Conservation (phyloP, 2,113 vertebrate genomes). For the Pitta sordida region DNA sequence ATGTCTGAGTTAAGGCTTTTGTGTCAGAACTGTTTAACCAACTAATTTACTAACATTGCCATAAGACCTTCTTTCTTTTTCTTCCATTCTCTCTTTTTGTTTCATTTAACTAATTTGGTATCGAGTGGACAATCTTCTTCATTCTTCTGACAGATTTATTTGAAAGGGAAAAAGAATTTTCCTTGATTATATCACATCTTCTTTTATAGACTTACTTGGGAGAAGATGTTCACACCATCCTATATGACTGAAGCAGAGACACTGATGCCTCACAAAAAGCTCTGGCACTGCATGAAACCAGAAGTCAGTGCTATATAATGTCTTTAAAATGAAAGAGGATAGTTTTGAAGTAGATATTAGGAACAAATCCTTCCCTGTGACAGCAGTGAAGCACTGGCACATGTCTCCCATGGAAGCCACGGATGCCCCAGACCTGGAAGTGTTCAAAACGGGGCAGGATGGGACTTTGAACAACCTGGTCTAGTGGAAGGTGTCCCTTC, state of each 20-base stretch:
- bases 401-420: neutral
- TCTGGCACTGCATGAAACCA: neutral
- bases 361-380: neutral
- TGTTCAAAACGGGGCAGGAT: too few species aligned
- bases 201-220: neutral
- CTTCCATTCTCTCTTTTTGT: neutral
- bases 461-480: neutral
- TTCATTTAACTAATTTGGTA: neutral
- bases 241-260: neutral
- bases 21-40: neutral
- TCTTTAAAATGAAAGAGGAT: neutral
- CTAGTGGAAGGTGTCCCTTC: neutral
- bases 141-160: neutral
- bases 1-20: neutral
- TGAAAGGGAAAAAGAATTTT: neutral
- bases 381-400: neutral
- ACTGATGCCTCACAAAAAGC: neutral
- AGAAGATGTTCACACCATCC: neutral
- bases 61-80: neutral
- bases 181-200: neutral
- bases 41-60: neutral
- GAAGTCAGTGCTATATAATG: neutral
- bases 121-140: neutral
- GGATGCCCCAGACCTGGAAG: neutral
- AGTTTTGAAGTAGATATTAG: neutral